Evolutionary conservation across 1,140 invertebrate genomes (phyloP).

Genomic region (Heterodera carotae): DNA sequence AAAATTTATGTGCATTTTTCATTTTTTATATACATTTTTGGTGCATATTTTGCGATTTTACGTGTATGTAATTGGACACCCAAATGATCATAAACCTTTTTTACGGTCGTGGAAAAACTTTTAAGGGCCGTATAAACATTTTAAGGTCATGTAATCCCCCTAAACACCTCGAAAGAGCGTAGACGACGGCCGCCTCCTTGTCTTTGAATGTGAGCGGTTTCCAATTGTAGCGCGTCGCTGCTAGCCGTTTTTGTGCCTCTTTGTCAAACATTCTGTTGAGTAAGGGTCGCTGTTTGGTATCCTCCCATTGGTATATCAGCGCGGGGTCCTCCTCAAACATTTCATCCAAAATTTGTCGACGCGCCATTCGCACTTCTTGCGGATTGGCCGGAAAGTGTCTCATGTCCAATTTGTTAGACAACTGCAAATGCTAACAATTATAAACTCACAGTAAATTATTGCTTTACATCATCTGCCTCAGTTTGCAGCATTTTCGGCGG

Average conservation of each 20-base stretch:
- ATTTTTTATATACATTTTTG: too few species aligned
- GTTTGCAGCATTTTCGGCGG: slow-evolving; percentile 48
- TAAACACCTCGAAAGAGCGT: slow-evolving; percentile 48
- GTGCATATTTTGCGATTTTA: too few species aligned
- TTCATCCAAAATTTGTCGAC: slow-evolving; percentile 40
- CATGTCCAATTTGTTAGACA: slow-evolving; percentile 42
- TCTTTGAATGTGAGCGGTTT: slow-evolving; percentile 49
- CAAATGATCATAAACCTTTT: too few species aligned
- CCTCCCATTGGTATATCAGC: not conserved
- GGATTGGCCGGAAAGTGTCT: slow-evolving; percentile 47
- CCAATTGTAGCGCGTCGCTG: slow-evolving; percentile 52
- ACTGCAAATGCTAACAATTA: slow-evolving; percentile 32
- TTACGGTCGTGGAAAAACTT: too few species aligned
- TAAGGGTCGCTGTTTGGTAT: slow-evolving; percentile 17
- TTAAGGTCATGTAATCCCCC: too few species aligned
- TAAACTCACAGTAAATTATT: not conserved
- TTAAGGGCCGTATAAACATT: too few species aligned
- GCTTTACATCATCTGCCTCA: slow-evolving; percentile 47
- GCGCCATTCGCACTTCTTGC: slow-evolving; percentile 40
- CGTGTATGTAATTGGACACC: too few species aligned
- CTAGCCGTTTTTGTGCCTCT: slow-evolving; percentile 37
- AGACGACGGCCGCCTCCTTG: slow-evolving; percentile 44
- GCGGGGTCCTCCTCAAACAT: slow-evolving; percentile 31
- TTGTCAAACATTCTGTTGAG: slow-evolving; percentile 27
- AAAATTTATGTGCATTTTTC: too few species aligned